Percentiles rank a stretch among this genome's conserved stretches.
These are phyloP conservation scores for Centruroides sculpturatus DNA, from an alignment of 1,140 invertebrate genomes.

Conservation along the genomic window DNA sequence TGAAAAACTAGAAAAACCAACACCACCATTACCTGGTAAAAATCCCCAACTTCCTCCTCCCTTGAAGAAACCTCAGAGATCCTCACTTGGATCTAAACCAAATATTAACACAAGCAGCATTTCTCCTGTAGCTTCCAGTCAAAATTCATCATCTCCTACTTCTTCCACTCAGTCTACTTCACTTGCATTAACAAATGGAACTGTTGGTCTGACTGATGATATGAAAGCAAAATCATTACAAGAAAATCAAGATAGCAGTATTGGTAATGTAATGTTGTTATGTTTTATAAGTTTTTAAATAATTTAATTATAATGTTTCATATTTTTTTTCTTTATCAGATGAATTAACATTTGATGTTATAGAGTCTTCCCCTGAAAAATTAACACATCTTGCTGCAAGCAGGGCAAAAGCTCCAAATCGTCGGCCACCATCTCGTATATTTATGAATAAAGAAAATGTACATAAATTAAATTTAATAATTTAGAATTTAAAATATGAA, in stretches of 20 bases:
- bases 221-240: conserved; percentile 6
- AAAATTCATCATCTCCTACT: background rate
- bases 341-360: conserved; percentile 39
- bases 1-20: conserved; percentile 15
- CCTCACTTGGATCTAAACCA: conserved; percentile 3
- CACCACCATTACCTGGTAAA: conserved; percentile 24
- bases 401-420: conserved; percentile 40
- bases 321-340: background rate
- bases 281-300: no score
- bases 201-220: conserved; percentile 1
- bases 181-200: background rate
- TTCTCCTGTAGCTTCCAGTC: background rate
- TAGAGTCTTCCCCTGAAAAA: conserved; percentile 39
- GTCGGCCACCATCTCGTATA: conserved; percentile 43
- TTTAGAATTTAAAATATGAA: background rate
- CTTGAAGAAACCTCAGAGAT: conserved; percentile 21
- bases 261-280: no score
- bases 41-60: conserved; percentile 30
- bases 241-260: no score
- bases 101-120: no score
- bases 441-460: conserved; percentile 22
- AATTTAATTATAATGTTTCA: no score
- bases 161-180: background rate
- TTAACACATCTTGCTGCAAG: conserved; percentile 46
- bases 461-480: background rate